Base-by-base conservation (phyloP, 2,888 invertebrate species). In the Dastarcus helophoroides region DNA sequence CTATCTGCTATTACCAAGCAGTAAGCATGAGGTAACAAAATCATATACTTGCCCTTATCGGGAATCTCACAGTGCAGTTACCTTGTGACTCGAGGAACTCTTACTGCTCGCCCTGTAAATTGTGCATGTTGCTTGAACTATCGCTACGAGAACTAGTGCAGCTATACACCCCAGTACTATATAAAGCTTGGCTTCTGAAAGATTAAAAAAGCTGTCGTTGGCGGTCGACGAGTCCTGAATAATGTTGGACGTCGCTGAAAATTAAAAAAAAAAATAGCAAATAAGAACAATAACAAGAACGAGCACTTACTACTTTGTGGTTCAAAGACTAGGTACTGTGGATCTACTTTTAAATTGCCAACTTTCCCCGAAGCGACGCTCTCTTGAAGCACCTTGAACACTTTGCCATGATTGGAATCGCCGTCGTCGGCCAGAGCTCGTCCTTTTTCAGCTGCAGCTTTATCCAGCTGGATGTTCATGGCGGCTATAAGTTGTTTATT, bases 81-180 rank as follows among this genome's bases (percentile, higher is more conserved):
- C 84, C 79, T 84, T 83, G 53, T 73, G 72, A 42, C 67, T 68
- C 37, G 69, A 63, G 22, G 29, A 26, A 14, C 26, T 30, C 42
- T 67, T 69, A 43, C 68, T 68, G 11, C 73, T 71, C 1, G 76
- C 72, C 47, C 74, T 71, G 58, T 81, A 79, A 26, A 90, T 72
- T 2, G 88, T 89, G 54, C 88, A 86, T 29, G 67, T 74, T 0
- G 88, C 89, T 63, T 90, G 90, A 26, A 90, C 64, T 7, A 89
- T 47, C 1, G 85, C 84, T 22, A 90, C 71, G 11, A 86, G 63
- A 16, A 89, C 65, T 23, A 91, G 61, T 0, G 86, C 86, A 1
- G 72, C 76, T 33, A 89, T 77, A 45, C 86, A 83, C 4, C 80
- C 89, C 35, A 84, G 65, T 22, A 89, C 84, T 37, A 84, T 78